Conservation (phyloP, 2,888 invertebrate species). For the Eudemis profundana region DNA sequence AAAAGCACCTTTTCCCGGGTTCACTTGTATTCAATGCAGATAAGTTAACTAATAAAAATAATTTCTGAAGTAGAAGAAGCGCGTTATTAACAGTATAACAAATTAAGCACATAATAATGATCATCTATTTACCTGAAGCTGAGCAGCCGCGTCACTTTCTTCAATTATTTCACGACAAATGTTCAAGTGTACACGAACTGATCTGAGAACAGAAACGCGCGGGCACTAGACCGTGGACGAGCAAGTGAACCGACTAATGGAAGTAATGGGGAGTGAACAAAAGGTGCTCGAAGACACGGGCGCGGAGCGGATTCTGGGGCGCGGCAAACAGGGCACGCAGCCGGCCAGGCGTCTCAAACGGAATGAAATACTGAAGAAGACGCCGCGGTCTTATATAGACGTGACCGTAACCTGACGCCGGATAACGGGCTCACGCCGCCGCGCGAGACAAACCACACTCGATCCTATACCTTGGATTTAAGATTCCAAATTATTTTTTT, state of each 20-base stretch:
- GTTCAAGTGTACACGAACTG: constrained; percentile 75
- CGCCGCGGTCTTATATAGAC: constrained; percentile 84
- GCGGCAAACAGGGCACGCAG: constrained; percentile 65
- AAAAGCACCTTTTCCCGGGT: constrained; percentile 5
- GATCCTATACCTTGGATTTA: constrained; percentile 64
- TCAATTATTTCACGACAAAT: constrained; percentile 67
- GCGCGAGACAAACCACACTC: constrained; percentile 61
- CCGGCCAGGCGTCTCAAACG: constrained; percentile 78
- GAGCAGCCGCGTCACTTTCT: constrained; percentile 59
- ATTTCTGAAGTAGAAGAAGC: constrained; percentile 6
- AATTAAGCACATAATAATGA: constrained; percentile 6
- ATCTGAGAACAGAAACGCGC: constrained; percentile 70
- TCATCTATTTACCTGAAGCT: constrained; percentile 47
- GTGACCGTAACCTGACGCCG: constrained; percentile 84
- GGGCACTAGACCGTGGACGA: constrained; percentile 73
- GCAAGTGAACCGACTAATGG: constrained; percentile 63
- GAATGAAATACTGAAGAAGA: constrained; percentile 85
- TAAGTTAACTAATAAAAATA: not conserved
- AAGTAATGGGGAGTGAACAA: constrained; percentile 58
- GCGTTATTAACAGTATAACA: not conserved
- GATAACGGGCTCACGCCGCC: constrained; percentile 79
- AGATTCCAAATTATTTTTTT: constrained; percentile 56
- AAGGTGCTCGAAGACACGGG: constrained; percentile 61
- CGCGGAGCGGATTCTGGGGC: constrained; percentile 55
- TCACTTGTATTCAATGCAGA: not conserved